These are phyloP conservation scores for Anguilla pacifica DNA, from an alignment of 2,797 vertebrate species.

Conservation along the genomic window DNA sequence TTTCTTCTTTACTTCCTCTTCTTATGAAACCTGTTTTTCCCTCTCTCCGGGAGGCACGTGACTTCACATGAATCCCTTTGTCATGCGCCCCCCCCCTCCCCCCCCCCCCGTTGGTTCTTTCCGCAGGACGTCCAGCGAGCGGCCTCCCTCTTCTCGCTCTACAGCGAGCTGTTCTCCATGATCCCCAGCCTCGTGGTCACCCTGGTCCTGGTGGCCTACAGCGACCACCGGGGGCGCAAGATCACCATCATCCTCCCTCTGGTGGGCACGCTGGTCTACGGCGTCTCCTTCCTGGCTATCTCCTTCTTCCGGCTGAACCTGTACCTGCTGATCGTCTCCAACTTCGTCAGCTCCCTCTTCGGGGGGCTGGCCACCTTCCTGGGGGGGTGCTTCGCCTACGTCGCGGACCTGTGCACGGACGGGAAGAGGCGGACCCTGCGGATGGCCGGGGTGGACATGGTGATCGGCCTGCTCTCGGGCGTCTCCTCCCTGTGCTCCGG, in stretches of 20 bases:
- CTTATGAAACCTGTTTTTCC: neutral
- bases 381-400: slow-evolving; percentile 88
- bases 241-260: slow-evolving; percentile 83
- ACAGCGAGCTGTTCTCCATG: slow-evolving; percentile 78
- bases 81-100: too few relatives aligned
- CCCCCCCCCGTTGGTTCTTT: slow-evolving; percentile 35
- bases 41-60: neutral
- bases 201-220: slow-evolving; percentile 84
- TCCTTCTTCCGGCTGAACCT: slow-evolving; percentile 82
- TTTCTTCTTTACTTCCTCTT: slow-evolving; percentile 40
- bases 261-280: slow-evolving; percentile 74
- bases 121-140: slow-evolving; percentile 86
- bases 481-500: slow-evolving; percentile 83
- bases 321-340: slow-evolving; percentile 77
- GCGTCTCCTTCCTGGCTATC: slow-evolving; percentile 67
- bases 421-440: slow-evolving; percentile 81
- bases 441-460: slow-evolving; percentile 88
- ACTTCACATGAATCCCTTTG: neutral
- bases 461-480: slow-evolving; percentile 85
- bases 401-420: slow-evolving; percentile 83
- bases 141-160: slow-evolving; percentile 82
- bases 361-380: slow-evolving; percentile 85
- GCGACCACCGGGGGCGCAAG: slow-evolving; percentile 87
- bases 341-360: slow-evolving; percentile 79
- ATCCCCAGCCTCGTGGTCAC: slow-evolving; percentile 85